These are phyloP conservation scores for Dufourea novaeangliae DNA, from an alignment of 1,140 invertebrate species.

Conservation along the genomic window DNA sequence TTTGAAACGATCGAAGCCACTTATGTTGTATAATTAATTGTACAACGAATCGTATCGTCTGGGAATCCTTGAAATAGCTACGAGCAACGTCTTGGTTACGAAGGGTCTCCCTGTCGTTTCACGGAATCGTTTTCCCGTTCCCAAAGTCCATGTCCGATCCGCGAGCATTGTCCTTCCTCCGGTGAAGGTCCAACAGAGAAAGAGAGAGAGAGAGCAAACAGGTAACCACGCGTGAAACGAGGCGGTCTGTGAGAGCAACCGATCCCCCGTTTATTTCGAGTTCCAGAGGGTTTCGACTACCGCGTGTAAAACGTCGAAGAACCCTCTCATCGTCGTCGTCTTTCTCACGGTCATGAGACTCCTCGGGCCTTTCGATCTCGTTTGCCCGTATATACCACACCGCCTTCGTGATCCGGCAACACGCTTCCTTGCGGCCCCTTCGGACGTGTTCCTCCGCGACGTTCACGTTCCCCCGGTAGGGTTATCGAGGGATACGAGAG, in stretches of 20 bases:
- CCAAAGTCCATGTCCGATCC: not conserved
- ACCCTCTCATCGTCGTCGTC: not conserved
- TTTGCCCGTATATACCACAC: no score
- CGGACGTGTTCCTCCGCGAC: not conserved
- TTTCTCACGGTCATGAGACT: slow-evolving; percentile 7
- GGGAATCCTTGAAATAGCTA: no score
- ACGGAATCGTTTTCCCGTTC: not conserved
- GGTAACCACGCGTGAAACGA: slow-evolving; percentile 13
- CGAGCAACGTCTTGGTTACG: not conserved
- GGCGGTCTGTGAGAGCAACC: slow-evolving; percentile 1
- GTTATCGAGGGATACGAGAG: not conserved
- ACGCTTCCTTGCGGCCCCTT: no score
- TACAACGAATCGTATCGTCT: no score
- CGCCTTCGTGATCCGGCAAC: no score
- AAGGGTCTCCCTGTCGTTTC: not conserved
- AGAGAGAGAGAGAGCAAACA: no score
- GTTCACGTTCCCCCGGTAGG: not conserved
- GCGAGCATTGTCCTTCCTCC: not conserved
- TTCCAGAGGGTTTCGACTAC: not conserved
- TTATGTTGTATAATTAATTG: no score
- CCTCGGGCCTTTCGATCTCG: not conserved
- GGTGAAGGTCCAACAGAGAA: not conserved
- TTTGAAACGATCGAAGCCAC: no score
- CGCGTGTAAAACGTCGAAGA: not conserved
- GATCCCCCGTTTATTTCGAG: not conserved